Conservation (phyloP, 2,888 invertebrate genomes). For the Synergus gifuensis region DNA sequence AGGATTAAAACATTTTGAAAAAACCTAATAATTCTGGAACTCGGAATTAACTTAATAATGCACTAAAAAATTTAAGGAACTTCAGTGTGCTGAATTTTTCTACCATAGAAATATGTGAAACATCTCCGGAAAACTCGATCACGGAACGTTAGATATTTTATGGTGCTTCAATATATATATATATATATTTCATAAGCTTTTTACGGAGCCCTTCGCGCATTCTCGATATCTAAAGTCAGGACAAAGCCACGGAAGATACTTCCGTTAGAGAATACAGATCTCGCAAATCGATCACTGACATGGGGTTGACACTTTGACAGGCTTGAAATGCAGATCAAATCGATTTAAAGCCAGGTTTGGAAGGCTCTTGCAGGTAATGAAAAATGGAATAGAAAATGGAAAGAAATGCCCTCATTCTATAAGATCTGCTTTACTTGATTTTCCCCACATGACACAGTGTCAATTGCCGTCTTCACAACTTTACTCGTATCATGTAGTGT, state of each 20-base stretch:
- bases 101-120: constrained; percentile 3
- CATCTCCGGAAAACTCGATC: background rate
- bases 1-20: too few species aligned
- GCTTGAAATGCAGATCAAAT: constrained; percentile 7
- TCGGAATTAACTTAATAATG: background rate
- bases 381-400: background rate
- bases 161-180: constrained; percentile 4
- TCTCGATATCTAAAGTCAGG: background rate
- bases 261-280: constrained; percentile 2
- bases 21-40: too few species aligned
- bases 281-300: constrained; percentile 7
- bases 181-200: constrained; percentile 5
- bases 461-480: background rate
- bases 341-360: background rate
- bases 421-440: constrained; percentile 7
- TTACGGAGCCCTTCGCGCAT: background rate
- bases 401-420: constrained; percentile 2
- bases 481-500: background rate
- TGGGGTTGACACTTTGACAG: constrained; percentile 7
- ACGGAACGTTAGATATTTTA: constrained; percentile 1
- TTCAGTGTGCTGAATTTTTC: background rate
- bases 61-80: background rate
- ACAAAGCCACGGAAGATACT: background rate
- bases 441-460: constrained; percentile 1
- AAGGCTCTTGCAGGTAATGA: constrained; percentile 7